A percentile compares a stretch with the other conserved stretches of the same genome.
These are phyloP conservation scores for Oithona nana DNA, from an alignment of 2,888 invertebrate species.

Conservation along the genomic window DNA sequence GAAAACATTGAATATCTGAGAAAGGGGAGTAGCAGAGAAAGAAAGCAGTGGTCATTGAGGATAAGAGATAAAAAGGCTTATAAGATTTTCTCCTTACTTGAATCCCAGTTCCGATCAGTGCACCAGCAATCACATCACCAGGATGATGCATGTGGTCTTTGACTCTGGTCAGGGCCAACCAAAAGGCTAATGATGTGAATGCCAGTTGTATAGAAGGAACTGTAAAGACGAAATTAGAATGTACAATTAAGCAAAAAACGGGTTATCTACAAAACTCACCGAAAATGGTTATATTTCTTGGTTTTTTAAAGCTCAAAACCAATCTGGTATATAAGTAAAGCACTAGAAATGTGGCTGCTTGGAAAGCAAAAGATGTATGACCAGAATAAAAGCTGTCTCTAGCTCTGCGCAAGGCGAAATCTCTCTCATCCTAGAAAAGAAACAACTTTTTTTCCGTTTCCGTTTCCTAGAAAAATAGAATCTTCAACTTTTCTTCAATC, in stretches of 20 bases:
- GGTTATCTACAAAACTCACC: no score
- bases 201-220: conserved; percentile 67
- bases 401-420: neutral
- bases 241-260: no score
- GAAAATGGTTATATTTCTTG: no score
- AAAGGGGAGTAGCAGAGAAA: neutral
- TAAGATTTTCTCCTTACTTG: no score
- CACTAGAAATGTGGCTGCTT: conserved; percentile 58
- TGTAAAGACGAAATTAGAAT: conserved; percentile 47
- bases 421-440: neutral
- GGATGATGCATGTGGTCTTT: conserved; percentile 96
- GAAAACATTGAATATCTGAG: no score
- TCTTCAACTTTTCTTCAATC: no score
- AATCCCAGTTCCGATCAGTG: conserved; percentile 31
- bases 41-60: neutral
- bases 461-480: no score
- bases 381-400: conserved; percentile 25
- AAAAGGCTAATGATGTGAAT: conserved; percentile 58
- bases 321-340: conserved; percentile 70
- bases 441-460: no score
- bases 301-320: conserved; percentile 40
- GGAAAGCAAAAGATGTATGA: conserved; percentile 25
- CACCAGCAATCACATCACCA: conserved; percentile 81
- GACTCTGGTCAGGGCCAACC: conserved; percentile 69
- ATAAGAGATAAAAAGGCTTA: no score